phyloP scores from a whole-genome alignment of 2,888 invertebrate genomes.

The Oxytorus armatus region DNA sequence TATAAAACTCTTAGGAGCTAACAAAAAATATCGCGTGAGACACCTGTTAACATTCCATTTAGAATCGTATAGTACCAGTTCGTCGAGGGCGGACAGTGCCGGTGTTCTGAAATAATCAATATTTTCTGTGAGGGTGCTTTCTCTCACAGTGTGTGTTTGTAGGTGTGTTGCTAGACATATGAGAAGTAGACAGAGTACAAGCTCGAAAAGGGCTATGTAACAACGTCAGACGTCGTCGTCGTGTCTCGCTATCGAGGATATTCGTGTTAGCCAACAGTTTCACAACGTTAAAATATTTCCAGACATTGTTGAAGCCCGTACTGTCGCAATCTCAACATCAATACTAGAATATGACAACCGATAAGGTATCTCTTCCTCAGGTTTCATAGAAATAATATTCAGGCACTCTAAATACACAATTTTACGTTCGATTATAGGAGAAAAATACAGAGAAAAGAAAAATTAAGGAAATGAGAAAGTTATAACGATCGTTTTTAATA shows the following conservation, averaged over 20 bases:
- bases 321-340: slow-evolving; percentile 39
- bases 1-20: slow-evolving; percentile 36
- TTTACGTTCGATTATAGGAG: slow-evolving; percentile 10
- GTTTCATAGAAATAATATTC: slow-evolving; percentile 31
- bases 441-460: not conserved
- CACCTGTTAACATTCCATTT: slow-evolving; percentile 68
- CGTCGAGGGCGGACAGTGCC: slow-evolving; percentile 65
- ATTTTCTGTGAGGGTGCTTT: slow-evolving; percentile 73
- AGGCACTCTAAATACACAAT: not conserved
- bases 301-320: slow-evolving; percentile 21
- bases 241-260: slow-evolving; percentile 28
- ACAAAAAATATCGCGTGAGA: slow-evolving; percentile 64
- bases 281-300: slow-evolving; percentile 23
- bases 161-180: slow-evolving; percentile 40
- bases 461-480: not conserved
- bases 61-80: slow-evolving; percentile 30
- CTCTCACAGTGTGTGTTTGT: slow-evolving; percentile 51
- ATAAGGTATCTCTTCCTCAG: slow-evolving; percentile 39
- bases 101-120: slow-evolving; percentile 79
- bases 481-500: not conserved
- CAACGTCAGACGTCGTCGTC: slow-evolving; percentile 39
- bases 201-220: slow-evolving; percentile 42
- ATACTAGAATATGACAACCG: slow-evolving; percentile 25
- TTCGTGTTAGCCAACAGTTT: slow-evolving; percentile 41
- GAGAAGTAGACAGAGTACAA: slow-evolving; percentile 42